Evolutionary conservation across 2,113 vertebrate genomes (phyloP).

Genomic region (Aspiorhynchus laticeps): DNA sequence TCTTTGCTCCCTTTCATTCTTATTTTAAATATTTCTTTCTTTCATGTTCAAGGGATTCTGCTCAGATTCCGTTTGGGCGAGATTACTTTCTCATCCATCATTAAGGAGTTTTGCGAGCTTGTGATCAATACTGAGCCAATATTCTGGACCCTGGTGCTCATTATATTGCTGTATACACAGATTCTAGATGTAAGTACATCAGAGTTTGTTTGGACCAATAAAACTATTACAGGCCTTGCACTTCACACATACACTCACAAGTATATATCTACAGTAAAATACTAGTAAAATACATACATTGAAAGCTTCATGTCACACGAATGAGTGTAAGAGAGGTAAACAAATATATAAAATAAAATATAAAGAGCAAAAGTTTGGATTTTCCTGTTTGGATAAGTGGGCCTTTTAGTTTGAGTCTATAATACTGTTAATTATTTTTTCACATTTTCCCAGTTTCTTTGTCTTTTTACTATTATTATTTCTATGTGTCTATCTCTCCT

Average conservation of each 20-base stretch:
- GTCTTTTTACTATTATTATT: not conserved
- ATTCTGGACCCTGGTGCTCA: constrained; percentile 32
- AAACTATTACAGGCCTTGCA: constrained; percentile 15
- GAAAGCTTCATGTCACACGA: not conserved
- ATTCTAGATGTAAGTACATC: constrained; percentile 18
- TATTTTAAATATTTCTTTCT: not conserved
- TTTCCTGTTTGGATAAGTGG: not conserved
- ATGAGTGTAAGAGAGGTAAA: no score
- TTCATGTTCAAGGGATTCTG: constrained; percentile 20
- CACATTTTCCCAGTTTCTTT: not conserved
- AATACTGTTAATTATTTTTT: no score
- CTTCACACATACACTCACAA: not conserved
- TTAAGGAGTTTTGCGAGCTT: constrained; percentile 34
- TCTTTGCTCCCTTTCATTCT: not conserved
- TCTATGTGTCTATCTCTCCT: not conserved
- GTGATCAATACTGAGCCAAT: constrained; percentile 41
- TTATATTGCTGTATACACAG: constrained; percentile 19
- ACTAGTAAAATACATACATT: no score
- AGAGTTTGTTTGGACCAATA: constrained; percentile 16
- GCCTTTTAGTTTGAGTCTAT: not conserved
- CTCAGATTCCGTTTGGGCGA: constrained; percentile 17
- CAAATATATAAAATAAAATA: no score
- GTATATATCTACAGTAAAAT: not conserved
- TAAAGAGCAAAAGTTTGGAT: not conserved
- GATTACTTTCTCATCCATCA: constrained; percentile 42